Conservation (phyloP, 92 coral and sea anemone genomes). For the Phenganax marumi region DNA sequence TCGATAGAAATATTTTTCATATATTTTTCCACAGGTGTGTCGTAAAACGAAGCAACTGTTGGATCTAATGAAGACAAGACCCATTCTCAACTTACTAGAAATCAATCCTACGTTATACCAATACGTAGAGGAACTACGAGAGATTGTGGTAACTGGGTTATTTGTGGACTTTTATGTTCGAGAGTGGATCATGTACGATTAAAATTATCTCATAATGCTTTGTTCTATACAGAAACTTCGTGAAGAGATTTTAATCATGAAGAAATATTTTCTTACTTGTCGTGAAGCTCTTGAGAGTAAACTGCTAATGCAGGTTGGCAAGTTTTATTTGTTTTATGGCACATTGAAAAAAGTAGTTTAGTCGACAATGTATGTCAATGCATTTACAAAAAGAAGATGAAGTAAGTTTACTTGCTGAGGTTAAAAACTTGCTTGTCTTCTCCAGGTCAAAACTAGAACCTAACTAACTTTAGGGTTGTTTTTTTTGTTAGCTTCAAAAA, state of each 20-base stretch:
- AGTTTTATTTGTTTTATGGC: no score
- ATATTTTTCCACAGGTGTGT: conserved; percentile 61
- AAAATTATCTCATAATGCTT: background rate
- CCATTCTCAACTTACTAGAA: conserved; percentile 68
- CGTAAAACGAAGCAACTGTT: conserved; percentile 87
- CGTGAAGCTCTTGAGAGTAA: conserved; percentile 92
- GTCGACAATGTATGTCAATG: no score
- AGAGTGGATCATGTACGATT: background rate
- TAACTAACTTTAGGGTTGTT: background rate
- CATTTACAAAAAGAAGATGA: no score
- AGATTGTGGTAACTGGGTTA: conserved; percentile 70
- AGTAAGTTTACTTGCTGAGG: no score
- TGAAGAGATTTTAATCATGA: conserved; percentile 94
- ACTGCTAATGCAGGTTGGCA: conserved; percentile 71
- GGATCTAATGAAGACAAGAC: conserved; percentile 76
- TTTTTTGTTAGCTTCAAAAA: conserved; percentile 66
- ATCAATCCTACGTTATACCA: conserved; percentile 81
- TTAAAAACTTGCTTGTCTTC: no score
- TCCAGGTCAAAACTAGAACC: no score
- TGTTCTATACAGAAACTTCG: conserved; percentile 67
- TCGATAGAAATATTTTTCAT: background rate
- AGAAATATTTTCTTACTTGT: conserved; percentile 89
- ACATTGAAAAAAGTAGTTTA: no score
- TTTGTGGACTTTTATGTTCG: background rate
- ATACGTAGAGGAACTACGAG: conserved; percentile 92